Base-by-base conservation (phyloP, 2,113 vertebrate species). In the Cricetomys ansorgei region DNA sequence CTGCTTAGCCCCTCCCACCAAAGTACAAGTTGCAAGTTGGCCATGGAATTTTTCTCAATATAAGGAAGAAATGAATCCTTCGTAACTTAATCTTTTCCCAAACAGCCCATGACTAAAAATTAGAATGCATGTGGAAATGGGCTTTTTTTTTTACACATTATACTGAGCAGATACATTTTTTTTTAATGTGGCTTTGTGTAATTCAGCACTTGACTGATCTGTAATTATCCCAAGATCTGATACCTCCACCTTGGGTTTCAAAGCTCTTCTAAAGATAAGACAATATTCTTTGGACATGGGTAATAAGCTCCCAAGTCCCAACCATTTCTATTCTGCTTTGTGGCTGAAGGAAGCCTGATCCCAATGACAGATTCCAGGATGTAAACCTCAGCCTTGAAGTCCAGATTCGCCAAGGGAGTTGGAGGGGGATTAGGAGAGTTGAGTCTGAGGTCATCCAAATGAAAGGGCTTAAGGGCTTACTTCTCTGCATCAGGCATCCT, bases 1-100 rank as follows among this genome's bases (percentile, higher is more conserved):
- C 89, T 88, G 88, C 88, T n/a, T 77, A 19, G 92, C 73, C 59
- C 88, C 13, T 48, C 55, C 45, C 92, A 88, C 31, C 93, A 92
- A 31, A 55, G 96, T 0, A 0, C 64, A 95, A 81, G 43, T 77
- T 76, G 95, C 92, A 95, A 59, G 48, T 45, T 80, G 1, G 59
- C 77, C 48, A 17, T 29, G 81, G 94, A 70, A 89, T 43, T 88
- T 96, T 97, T 92, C 75, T 95, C 59, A 73, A 91, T n/a, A 23
- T 65, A 92, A 95, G 67, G 43, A 91, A 95, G 89, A 97, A 92
- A 98, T 31, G 92, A 96, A 50, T 89, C 50, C 97, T 92, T 34
- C 77, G 95, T 90, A 98, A 98, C 94, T 96, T 93, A 98, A 97
- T 96, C 77, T 95, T 97, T 98, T 96, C 96, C 48, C 25, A 98